Percentiles rank a stretch among this genome's conserved stretches.
Evolutionary conservation across 2,113 vertebrate species (phyloP).

Genomic region (Istiophorus platypterus): DNA sequence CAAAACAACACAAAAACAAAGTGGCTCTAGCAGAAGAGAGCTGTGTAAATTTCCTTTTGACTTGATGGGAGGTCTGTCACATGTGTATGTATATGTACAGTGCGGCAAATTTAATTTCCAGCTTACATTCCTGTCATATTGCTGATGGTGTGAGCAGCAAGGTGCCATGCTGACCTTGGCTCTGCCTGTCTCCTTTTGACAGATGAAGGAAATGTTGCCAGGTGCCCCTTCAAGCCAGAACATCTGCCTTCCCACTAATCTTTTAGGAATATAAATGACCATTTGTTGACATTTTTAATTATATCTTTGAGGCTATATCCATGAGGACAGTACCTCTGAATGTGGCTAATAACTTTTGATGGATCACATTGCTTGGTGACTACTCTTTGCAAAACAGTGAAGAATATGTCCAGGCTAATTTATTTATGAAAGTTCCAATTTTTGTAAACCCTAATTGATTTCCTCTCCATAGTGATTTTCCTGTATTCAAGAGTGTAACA

Average conservation of each 20-base stretch:
- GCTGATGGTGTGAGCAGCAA: slow-evolving; percentile 36
- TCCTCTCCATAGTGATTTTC: background rate
- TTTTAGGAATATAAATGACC: slow-evolving; percentile 17
- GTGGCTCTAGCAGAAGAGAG: background rate
- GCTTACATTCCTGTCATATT: slow-evolving; percentile 28
- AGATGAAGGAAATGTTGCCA: slow-evolving; percentile 43
- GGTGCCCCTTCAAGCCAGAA: slow-evolving; percentile 1
- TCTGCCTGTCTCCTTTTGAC: slow-evolving; percentile 27
- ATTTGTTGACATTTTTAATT: slow-evolving; percentile 18
- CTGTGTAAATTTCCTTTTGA: slow-evolving; percentile 18
- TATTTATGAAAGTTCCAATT: background rate
- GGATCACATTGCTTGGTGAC: background rate
- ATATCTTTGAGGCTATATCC: background rate
- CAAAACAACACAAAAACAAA: slow-evolving; percentile 12
- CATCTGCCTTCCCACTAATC: background rate
- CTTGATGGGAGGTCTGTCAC: slow-evolving; percentile 32
- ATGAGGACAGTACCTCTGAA: background rate
- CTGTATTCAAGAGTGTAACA: background rate
- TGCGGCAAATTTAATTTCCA: slow-evolving; percentile 35
- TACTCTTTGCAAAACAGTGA: slow-evolving; percentile 6
- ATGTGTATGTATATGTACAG: slow-evolving; percentile 41
- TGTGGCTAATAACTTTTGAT: slow-evolving; percentile 2
- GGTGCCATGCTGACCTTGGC: slow-evolving; percentile 39
- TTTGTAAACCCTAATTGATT: slow-evolving; percentile 7
- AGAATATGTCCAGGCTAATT: background rate